Conservation (phyloP, 2,113 vertebrate species). For the sheep (Ovis aries) region DNA sequence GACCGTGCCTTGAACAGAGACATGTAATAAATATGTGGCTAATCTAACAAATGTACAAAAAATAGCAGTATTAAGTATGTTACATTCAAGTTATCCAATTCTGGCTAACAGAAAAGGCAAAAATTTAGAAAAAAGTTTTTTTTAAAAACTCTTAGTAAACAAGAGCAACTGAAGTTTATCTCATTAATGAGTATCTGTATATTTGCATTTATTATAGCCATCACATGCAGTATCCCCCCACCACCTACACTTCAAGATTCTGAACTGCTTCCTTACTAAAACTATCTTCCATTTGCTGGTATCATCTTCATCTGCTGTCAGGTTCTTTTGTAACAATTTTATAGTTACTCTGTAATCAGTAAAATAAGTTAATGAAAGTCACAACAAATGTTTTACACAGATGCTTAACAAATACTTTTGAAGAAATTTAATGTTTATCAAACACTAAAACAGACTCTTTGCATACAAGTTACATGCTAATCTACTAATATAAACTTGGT, state of each 20-base stretch:
- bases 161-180: background rate
- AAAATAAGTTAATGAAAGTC: background rate
- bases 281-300: background rate
- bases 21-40: background rate
- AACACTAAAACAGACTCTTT: background rate
- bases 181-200: background rate
- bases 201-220: background rate
- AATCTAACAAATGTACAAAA: background rate
- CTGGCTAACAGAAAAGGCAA: background rate
- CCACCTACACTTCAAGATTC: background rate
- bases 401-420: background rate
- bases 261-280: background rate
- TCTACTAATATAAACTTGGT: background rate
- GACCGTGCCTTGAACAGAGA: background rate
- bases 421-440: constrained; percentile 8
- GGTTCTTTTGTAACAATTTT: background rate
- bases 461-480: background rate
- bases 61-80: background rate
- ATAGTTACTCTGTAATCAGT: background rate
- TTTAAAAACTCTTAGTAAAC: background rate
- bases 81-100: background rate
- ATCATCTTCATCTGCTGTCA: background rate
- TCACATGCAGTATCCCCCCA: background rate
- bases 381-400: background rate
- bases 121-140: background rate